Evolutionary conservation across 2,113 vertebrate species (phyloP).

Genomic region (Sebastes fasciatus): DNA sequence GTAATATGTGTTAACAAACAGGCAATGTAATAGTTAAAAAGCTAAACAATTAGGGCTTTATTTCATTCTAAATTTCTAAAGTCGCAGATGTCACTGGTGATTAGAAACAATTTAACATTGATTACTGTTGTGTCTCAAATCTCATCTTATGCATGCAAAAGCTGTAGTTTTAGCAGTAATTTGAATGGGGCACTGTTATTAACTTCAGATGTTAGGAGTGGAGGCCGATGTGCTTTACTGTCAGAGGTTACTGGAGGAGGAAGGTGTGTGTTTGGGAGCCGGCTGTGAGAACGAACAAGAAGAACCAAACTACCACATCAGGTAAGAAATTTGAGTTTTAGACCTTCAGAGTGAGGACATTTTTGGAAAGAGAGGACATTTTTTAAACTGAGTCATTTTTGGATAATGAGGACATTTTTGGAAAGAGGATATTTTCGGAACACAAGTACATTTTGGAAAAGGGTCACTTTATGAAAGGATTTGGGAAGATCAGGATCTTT

Average conservation of each 20-base stretch:
- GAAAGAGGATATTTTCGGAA: neutral
- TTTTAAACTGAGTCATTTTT: no score
- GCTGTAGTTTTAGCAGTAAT: neutral
- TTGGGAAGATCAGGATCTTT: no score
- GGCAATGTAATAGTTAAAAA: neutral
- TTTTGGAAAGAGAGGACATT: neutral
- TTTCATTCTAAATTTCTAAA: neutral
- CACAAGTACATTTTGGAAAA: no score
- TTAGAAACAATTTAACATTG: neutral
- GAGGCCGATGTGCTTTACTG: constrained; percentile 65
- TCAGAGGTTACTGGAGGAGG: constrained; percentile 65
- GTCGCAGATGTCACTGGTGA: neutral
- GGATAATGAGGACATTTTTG: neutral
- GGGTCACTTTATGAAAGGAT: no score
- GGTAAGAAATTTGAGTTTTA: constrained; percentile 42
- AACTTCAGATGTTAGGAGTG: constrained; percentile 26
- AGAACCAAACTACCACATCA: constrained; percentile 52
- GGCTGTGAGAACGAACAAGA: constrained; percentile 53
- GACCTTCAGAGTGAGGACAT: neutral
- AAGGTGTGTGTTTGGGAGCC: constrained; percentile 63
- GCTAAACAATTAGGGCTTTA: neutral
- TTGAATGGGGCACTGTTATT: neutral
- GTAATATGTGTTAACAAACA: neutral
- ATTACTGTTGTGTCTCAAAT: neutral
- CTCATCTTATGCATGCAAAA: neutral